Evolutionary conservation across 2,113 vertebrate species (phyloP).

Genomic region (Perca fluviatilis): DNA sequence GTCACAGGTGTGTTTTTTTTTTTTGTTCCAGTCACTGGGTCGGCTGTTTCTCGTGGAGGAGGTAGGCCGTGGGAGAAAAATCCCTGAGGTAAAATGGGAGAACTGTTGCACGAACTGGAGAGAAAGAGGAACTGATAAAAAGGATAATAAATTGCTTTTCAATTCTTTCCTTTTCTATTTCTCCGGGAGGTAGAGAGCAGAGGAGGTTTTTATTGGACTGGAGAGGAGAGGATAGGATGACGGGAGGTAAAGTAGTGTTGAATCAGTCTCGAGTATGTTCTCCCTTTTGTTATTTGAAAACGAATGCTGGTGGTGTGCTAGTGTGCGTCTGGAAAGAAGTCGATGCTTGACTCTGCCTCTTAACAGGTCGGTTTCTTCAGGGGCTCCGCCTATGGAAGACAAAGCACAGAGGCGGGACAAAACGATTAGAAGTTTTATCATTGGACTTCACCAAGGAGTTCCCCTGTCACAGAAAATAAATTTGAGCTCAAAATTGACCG

Average conservation of each 20-base stretch:
- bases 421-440: conserved; percentile 17
- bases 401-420: background rate
- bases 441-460: background rate
- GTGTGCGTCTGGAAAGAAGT: conserved; percentile 34
- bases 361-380: conserved; percentile 25
- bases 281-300: conserved; percentile 25
- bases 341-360: background rate
- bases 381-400: conserved; percentile 43
- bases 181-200: conserved; percentile 64
- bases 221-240: conserved; percentile 11
- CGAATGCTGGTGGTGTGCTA: conserved; percentile 60
- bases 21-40: conserved; percentile 46
- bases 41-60: conserved; percentile 59
- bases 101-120: conserved; percentile 45
- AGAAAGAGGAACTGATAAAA: conserved; percentile 23
- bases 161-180: conserved; percentile 35
- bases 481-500: no score
- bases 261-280: conserved; percentile 15
- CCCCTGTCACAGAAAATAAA: no score
- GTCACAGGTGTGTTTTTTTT: conserved; percentile 43
- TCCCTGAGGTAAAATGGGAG: conserved; percentile 75
- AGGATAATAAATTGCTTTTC: conserved; percentile 17
- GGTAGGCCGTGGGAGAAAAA: conserved; percentile 66
- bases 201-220: conserved; percentile 19
- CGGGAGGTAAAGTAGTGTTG: conserved; percentile 41